Conservation (phyloP, 2,888 invertebrate genomes). For the Conus canariensis region DNA sequence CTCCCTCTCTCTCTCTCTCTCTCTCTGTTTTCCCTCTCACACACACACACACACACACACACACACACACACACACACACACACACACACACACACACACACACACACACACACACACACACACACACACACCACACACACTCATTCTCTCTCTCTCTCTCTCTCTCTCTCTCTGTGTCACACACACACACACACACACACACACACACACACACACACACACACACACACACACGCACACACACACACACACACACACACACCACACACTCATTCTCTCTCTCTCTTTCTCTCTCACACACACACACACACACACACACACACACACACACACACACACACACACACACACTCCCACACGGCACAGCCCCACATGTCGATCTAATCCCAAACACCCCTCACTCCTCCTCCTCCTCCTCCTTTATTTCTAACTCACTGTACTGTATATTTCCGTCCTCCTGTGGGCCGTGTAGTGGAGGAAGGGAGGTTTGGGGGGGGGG, state of each 20-base stretch:
- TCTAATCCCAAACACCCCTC: background rate
- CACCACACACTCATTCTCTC: no score
- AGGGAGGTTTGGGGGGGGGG: background rate
- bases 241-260: no score
- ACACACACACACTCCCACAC: background rate
- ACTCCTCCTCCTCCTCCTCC: background rate
- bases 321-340: background rate
- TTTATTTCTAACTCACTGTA: background rate
- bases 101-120: constrained; percentile 2
- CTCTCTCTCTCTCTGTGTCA: no score
- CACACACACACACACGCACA: no score
- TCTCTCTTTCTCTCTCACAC: no score
- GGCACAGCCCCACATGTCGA: background rate
- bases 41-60: background rate
- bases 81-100: constrained; percentile 14
- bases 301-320: no score
- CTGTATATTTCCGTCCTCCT: no score
- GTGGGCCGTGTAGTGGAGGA: no score
- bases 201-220: no score
- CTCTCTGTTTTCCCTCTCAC: background rate
- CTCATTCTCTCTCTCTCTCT: no score
- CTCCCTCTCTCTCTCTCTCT: background rate
- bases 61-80: constrained; percentile 12
- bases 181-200: no score
- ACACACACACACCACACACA: no score